Conservation (phyloP, 2,888 invertebrate genomes). For the Melipona beecheii region DNA sequence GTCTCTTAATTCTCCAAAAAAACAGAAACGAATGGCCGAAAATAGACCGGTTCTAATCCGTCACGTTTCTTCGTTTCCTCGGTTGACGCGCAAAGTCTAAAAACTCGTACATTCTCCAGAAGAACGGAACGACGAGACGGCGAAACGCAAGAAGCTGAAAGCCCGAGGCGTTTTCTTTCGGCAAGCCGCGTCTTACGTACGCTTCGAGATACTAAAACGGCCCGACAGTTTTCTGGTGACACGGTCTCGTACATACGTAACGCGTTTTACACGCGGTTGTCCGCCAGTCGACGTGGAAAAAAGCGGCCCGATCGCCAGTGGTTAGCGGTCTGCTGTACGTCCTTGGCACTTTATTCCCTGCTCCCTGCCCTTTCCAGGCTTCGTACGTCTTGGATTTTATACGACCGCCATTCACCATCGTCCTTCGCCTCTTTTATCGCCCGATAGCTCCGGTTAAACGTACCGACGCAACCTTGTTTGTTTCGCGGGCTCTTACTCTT, state of each 20-base stretch:
- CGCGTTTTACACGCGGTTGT: conserved; percentile 50
- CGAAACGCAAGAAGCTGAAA: conserved; percentile 4
- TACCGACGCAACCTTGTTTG: conserved; percentile 26
- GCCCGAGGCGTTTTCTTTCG: conserved; percentile 20
- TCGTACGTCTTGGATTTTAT: conserved; percentile 55
- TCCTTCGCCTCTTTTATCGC: conserved; percentile 41
- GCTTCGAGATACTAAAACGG: conserved; percentile 56
- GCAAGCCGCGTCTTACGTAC: conserved; percentile 25
- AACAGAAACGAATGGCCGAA: neutral
- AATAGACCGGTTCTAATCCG: neutral
- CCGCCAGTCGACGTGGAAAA: conserved; percentile 44
- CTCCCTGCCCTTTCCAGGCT: conserved; percentile 14
- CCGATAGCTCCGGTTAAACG: conserved; percentile 3
- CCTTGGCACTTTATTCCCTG: conserved; percentile 53
- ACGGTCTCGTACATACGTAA: conserved; percentile 53
- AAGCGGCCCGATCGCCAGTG: conserved; percentile 62
- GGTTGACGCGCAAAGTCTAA: neutral
- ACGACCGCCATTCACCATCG: conserved; percentile 50
- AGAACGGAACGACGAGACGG: neutral
- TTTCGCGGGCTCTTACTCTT: neutral
- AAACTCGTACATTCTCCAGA: neutral
- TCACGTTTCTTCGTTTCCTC: neutral
- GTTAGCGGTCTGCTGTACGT: conserved; percentile 56
- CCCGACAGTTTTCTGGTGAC: conserved; percentile 44
- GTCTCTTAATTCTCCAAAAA: neutral